phyloP scores from a whole-genome alignment of 2,888 invertebrate species.

The Zaprionus lineosus region DNA sequence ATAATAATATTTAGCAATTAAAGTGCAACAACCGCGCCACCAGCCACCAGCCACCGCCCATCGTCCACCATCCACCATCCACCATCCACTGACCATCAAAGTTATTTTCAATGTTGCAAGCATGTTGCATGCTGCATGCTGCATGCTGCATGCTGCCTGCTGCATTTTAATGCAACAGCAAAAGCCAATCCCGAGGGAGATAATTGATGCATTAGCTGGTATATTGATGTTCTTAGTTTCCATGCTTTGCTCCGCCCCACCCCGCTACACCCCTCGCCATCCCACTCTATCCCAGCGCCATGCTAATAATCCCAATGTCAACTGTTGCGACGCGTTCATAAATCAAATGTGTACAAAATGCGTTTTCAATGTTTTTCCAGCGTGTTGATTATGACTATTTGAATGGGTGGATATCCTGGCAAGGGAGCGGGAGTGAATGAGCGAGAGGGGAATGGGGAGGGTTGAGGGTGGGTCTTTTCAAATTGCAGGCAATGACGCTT shows the following conservation, averaged over 20 bases:
- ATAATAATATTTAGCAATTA: constrained; percentile 60
- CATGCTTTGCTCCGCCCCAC: neutral
- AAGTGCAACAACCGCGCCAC: too few relatives aligned
- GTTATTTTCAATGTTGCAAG: constrained; percentile 28
- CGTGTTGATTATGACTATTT: constrained; percentile 68
- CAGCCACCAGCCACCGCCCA: too few relatives aligned
- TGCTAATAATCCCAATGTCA: constrained; percentile 50
- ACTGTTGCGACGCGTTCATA: constrained; percentile 66
- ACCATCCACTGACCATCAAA: too few relatives aligned
- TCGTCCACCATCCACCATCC: too few relatives aligned
- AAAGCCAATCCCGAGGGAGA: constrained; percentile 41
- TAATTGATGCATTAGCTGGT: constrained; percentile 75
- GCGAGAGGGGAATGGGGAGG: neutral
- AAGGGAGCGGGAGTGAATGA: neutral
- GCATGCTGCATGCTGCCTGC: constrained; percentile 28
- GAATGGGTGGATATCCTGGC: constrained; percentile 41
- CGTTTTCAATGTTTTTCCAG: constrained; percentile 67
- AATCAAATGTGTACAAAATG: constrained; percentile 73
- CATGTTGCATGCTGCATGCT: constrained; percentile 27
- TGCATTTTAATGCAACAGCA: constrained; percentile 49
- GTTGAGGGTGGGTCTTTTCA: neutral
- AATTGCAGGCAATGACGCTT: constrained; percentile 31
- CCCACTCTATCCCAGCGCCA: too few relatives aligned
- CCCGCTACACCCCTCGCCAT: neutral
- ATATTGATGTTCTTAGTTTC: constrained; percentile 22